A percentile compares a stretch with the other conserved stretches of the same genome.
Conservation (phyloP, 2,888 invertebrate genomes). For the Drosophila nigricruria region DNA sequence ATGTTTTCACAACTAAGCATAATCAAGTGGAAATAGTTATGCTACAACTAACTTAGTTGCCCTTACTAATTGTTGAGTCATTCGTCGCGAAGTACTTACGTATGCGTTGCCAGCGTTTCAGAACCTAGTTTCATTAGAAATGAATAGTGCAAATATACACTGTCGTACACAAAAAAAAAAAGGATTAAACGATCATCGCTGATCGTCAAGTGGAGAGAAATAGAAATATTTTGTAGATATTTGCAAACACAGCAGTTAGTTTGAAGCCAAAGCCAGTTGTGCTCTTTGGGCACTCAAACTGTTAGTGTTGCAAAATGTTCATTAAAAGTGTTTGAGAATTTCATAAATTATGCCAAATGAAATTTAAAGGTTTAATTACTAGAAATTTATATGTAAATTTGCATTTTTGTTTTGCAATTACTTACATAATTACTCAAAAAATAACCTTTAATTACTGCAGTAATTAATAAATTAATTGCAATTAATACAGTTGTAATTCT, state of each 20-base stretch:
- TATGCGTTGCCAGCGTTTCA: constrained; percentile 45
- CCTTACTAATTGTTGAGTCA: not conserved
- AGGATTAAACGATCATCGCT: not conserved
- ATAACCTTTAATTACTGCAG: not conserved
- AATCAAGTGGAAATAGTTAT: not conserved
- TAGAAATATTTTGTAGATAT: not conserved
- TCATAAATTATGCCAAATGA: not conserved
- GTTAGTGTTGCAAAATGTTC: not conserved
- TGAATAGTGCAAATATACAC: not conserved
- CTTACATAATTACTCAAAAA: not conserved
- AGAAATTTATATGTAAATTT: not conserved
- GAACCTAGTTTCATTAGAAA: constrained; percentile 5
- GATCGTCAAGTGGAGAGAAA: not conserved
- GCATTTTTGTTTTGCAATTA: not conserved
- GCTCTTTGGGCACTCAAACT: not conserved
- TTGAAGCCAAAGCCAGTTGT: not conserved
- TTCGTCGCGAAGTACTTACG: constrained; percentile 39
- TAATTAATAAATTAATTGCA: not conserved
- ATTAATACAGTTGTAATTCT: not conserved
- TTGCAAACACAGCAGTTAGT: not conserved
- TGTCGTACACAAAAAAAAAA: not conserved
- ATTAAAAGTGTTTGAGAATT: not conserved
- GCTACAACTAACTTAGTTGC: constrained; percentile 5
- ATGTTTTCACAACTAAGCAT: not conserved
- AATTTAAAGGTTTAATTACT: not conserved